Evolutionary conservation across 2,113 vertebrate species (phyloP).

Genomic region (Oryzias melastigma): DNA sequence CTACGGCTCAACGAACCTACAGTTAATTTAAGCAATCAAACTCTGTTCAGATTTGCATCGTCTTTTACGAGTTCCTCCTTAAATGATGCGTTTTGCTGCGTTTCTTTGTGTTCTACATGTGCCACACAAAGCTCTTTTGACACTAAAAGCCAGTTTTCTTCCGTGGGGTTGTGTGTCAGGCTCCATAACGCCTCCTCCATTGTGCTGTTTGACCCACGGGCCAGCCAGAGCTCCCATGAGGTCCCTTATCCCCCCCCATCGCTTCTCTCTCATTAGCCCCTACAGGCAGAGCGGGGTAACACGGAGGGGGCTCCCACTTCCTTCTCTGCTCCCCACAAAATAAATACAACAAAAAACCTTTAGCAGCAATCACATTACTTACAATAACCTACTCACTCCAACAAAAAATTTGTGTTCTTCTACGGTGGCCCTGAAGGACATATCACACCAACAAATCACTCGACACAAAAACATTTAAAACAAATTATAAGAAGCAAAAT

Average conservation of each 20-base stretch:
- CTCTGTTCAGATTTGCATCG: neutral
- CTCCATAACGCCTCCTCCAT: conserved; percentile 69
- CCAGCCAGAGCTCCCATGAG: conserved; percentile 66
- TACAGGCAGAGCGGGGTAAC: conserved; percentile 60
- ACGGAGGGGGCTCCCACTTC: conserved; percentile 43
- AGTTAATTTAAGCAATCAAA: conserved; percentile 36
- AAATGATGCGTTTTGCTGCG: conserved; percentile 14
- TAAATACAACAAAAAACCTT: conserved; percentile 34
- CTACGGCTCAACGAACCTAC: conserved; percentile 46
- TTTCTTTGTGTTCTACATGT: conserved; percentile 50
- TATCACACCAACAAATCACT: no score
- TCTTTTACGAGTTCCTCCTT: neutral
- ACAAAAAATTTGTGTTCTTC: no score
- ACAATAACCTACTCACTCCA: no score
- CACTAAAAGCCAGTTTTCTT: conserved; percentile 67
- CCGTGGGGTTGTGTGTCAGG: conserved; percentile 62
- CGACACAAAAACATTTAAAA: no score
- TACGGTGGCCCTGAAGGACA: no score
- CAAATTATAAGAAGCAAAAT: no score
- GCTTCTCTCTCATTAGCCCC: conserved; percentile 75
- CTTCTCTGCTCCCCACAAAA: conserved; percentile 50
- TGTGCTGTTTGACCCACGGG: conserved; percentile 72
- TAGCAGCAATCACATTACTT: no score
- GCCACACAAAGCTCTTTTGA: conserved; percentile 43
- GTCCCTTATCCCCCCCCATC: conserved; percentile 69